phyloP scores from a whole-genome alignment of 1,140 invertebrate species.

The Streblospio benedicti region DNA sequence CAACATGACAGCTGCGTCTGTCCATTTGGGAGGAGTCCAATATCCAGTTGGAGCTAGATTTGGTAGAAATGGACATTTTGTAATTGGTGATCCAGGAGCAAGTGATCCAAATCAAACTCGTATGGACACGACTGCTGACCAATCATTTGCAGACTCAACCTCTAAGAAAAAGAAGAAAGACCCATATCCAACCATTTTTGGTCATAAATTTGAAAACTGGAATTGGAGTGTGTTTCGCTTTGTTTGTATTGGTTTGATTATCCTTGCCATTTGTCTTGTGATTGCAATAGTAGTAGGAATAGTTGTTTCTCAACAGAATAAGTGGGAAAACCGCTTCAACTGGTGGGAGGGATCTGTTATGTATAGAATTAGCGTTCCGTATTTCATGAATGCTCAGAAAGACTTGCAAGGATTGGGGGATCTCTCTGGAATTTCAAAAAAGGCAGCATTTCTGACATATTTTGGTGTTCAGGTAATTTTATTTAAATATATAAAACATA shows the following conservation, averaged over 20 bases:
- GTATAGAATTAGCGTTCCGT: background rate
- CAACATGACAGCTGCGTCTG: background rate
- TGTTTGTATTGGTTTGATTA: background rate
- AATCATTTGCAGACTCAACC: background rate
- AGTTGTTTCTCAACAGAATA: background rate
- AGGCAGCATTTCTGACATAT: too few species aligned
- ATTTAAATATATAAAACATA: too few species aligned
- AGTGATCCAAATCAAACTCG: too few species aligned
- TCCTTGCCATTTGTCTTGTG: background rate
- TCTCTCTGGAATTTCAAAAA: too few species aligned
- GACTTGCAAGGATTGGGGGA: constrained; percentile 1
- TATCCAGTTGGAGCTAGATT: constrained; percentile 8
- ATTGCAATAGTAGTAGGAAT: background rate
- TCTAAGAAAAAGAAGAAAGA: background rate
- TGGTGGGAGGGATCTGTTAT: constrained; percentile 7
- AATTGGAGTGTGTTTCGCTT: background rate
- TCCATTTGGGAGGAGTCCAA: constrained; percentile 3
- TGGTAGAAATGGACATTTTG: constrained; percentile 2
- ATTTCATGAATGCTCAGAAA: background rate
- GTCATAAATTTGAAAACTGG: constrained; percentile 5
- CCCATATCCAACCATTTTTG: background rate
- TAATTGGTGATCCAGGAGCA: constrained; percentile 10
- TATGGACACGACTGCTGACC: too few species aligned
- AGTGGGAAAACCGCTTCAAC: background rate
- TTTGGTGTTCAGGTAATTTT: too few species aligned